phyloP scores from a whole-genome alignment of 2,888 invertebrate genomes.

The Netelia inedita region DNA sequence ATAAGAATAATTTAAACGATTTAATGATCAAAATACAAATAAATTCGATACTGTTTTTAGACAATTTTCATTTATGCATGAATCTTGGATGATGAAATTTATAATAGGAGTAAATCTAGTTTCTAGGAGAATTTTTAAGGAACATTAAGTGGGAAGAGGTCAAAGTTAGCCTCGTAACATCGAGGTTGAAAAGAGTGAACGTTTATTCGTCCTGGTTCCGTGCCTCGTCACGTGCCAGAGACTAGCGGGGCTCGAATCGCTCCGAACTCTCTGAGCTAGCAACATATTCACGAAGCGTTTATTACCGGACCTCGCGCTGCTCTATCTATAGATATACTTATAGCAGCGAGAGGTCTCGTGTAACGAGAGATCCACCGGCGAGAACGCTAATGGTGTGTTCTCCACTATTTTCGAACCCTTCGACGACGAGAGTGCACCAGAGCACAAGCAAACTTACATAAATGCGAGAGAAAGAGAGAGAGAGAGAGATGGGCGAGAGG shows the following conservation, averaged over 20 bases:
- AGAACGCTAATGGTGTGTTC: conserved; percentile 38
- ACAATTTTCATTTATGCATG: no score
- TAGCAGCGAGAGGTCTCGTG: neutral
- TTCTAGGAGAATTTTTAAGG: no score
- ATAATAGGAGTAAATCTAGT: no score
- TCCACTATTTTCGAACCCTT: conserved; percentile 50
- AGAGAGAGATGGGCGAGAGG: conserved; percentile 1
- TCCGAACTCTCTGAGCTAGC: conserved; percentile 42
- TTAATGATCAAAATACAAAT: no score
- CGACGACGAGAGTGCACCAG: conserved; percentile 13
- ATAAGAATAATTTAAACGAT: no score
- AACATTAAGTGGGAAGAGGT: no score
- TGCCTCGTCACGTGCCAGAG: conserved; percentile 13
- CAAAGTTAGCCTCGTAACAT: neutral
- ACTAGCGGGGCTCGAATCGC: conserved; percentile 9
- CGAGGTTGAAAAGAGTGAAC: conserved; percentile 23
- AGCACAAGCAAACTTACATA: conserved; percentile 6
- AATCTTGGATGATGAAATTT: no score
- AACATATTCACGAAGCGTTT: conserved; percentile 55
- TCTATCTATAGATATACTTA: neutral
- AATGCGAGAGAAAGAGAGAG: neutral
- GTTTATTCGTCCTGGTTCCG: conserved; percentile 36
- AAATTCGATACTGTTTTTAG: no score
- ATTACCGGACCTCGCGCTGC: conserved; percentile 44
- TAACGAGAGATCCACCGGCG: conserved; percentile 42